phyloP scores from a whole-genome alignment of 2,888 invertebrate species.

The Pandemis cinnamomeana region DNA sequence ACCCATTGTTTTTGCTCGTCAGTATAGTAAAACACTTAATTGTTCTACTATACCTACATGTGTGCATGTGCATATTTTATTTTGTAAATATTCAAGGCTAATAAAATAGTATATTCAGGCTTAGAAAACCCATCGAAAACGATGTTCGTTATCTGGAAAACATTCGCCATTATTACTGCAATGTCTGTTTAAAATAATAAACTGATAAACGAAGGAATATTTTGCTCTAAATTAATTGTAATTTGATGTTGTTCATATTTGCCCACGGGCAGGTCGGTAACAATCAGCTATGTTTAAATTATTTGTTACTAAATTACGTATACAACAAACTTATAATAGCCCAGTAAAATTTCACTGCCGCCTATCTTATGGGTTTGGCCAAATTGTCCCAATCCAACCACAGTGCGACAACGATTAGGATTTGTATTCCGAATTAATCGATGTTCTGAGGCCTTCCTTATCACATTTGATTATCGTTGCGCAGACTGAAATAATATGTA shows the following conservation, averaged over 20 bases:
- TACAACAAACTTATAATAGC: conserved; percentile 6
- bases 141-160: too few species aligned
- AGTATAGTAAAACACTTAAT: too few species aligned
- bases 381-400: background rate
- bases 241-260: background rate
- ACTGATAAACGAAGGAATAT: background rate
- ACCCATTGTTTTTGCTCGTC: too few species aligned
- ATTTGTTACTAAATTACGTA: background rate
- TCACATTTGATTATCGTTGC: background rate
- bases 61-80: too few species aligned
- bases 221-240: background rate
- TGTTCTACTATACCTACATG: too few species aligned
- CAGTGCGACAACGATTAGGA: background rate
- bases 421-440: background rate
- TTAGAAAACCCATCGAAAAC: too few species aligned
- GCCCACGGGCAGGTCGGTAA: background rate
- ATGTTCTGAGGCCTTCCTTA: conserved; percentile 9
- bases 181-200: background rate
- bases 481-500: background rate
- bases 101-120: too few species aligned
- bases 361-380: background rate
- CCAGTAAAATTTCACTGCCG: conserved; percentile 15
- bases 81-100: too few species aligned
- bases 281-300: background rate
- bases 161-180: background rate